phyloP scores from a whole-genome alignment of 2,888 invertebrate genomes.

The Galerucella nymphaeae region DNA sequence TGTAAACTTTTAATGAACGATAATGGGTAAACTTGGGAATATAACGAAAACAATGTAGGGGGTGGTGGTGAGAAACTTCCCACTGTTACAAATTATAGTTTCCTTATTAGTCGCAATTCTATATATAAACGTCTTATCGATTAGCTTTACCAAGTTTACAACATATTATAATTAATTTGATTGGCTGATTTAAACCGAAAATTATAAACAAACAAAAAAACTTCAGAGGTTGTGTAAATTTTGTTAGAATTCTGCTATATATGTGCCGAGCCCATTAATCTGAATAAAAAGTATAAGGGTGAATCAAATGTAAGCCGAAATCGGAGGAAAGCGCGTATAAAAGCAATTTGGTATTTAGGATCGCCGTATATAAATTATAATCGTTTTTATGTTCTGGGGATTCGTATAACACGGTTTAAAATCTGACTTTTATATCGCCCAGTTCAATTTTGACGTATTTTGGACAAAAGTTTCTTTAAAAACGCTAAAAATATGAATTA shows the following conservation, averaged over 20 bases:
- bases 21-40: conserved; percentile 31
- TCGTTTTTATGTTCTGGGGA: no score
- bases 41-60: conserved; percentile 30
- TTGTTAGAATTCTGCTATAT: background rate
- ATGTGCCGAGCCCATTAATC: background rate
- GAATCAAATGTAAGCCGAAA: conserved; percentile 1
- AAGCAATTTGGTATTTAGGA: conserved; percentile 2
- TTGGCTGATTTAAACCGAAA: background rate
- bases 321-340: background rate
- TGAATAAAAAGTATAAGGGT: conserved; percentile 1
- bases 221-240: background rate
- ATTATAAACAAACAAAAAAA: background rate
- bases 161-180: conserved; percentile 31
- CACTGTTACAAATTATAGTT: conserved; percentile 35
- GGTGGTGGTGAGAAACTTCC: conserved; percentile 25
- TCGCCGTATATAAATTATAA: background rate
- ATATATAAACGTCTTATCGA: conserved; percentile 25
- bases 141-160: conserved; percentile 22
- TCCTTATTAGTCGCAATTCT: conserved; percentile 29
- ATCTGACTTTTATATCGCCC: no score
- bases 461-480: no score
- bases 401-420: no score
- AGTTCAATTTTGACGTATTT: no score
- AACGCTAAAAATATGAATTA: no score
- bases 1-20: conserved; percentile 33